Conservation (phyloP, 2,888 invertebrate species). For the Polydrusus tereticollis region DNA sequence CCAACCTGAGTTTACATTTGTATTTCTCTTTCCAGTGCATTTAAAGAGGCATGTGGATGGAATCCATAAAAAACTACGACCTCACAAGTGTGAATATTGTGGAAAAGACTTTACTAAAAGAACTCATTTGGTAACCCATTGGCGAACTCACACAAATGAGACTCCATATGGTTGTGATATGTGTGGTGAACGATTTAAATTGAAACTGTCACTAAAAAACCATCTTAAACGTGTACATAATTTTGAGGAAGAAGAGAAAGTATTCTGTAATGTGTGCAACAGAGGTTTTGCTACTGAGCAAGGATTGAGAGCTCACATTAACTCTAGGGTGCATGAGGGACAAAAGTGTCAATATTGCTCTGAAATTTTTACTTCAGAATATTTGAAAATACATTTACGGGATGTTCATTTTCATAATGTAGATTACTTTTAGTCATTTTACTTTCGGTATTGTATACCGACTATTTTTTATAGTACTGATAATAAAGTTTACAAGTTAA, state of each 20-base stretch:
- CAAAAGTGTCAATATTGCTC: conserved; percentile 46
- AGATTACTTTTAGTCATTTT: conserved; percentile 3
- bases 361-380: conserved; percentile 41
- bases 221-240: conserved; percentile 41
- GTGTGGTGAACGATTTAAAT: conserved; percentile 56
- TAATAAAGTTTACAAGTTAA: too few species aligned
- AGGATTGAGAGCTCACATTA: conserved; percentile 44
- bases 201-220: conserved; percentile 46
- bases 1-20: neutral
- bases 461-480: too few species aligned
- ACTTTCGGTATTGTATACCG: too few species aligned
- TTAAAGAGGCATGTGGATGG: conserved; percentile 58
- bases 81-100: conserved; percentile 58
- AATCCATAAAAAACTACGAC: conserved; percentile 58
- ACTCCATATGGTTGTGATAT: conserved; percentile 58
- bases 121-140: conserved; percentile 58
- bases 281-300: conserved; percentile 43
- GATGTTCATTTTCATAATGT: conserved; percentile 21
- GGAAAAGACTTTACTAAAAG: conserved; percentile 57
- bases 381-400: conserved; percentile 21
- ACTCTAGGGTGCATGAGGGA: conserved; percentile 50
- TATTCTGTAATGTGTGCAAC: conserved; percentile 43
- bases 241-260: conserved; percentile 43
- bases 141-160: conserved; percentile 59
- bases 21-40: conserved; percentile 37